A percentile compares a stretch with the other conserved stretches of the same genome.
These are phyloP conservation scores for Vombatus ursinus DNA, from an alignment of 2,113 vertebrate genomes.

Conservation along the genomic window DNA sequence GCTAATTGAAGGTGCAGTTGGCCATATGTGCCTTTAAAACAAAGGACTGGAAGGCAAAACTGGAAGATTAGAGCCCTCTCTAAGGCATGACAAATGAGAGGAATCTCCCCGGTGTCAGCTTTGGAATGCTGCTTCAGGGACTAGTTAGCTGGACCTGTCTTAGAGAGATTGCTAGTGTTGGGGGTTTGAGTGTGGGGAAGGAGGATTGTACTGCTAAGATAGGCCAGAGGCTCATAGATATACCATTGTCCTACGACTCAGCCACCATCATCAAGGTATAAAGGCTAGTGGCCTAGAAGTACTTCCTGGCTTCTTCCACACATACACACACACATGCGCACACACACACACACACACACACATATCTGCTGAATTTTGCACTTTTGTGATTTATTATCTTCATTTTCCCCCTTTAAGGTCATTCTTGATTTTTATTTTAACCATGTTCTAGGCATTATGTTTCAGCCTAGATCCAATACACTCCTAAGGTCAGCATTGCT, in stretches of 20 bases:
- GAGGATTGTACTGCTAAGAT: neutral
- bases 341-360: neutral
- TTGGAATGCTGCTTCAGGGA: neutral
- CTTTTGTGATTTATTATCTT: neutral
- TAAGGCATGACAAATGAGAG: neutral
- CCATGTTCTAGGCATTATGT: neutral
- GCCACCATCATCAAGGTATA: too few relatives aligned
- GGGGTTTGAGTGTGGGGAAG: neutral
- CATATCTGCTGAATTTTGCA: neutral
- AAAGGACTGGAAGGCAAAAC: neutral
- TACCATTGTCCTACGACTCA: neutral
- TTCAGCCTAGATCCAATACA: neutral
- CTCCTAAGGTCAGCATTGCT: neutral
- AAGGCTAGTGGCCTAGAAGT: neutral
- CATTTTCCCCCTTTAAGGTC: neutral
- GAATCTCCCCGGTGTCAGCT: neutral
- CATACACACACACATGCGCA: too few relatives aligned
- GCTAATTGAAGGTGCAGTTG: neutral
- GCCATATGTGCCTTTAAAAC: neutral
- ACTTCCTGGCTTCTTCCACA: neutral
- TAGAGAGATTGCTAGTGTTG: neutral
- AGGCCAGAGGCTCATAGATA: neutral
- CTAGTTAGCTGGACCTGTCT: neutral
- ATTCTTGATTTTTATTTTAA: neutral
- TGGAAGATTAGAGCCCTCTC: neutral